Evolutionary conservation across 2,113 vertebrate species (phyloP).

Genomic region (Phrynosoma blainvillii): DNA sequence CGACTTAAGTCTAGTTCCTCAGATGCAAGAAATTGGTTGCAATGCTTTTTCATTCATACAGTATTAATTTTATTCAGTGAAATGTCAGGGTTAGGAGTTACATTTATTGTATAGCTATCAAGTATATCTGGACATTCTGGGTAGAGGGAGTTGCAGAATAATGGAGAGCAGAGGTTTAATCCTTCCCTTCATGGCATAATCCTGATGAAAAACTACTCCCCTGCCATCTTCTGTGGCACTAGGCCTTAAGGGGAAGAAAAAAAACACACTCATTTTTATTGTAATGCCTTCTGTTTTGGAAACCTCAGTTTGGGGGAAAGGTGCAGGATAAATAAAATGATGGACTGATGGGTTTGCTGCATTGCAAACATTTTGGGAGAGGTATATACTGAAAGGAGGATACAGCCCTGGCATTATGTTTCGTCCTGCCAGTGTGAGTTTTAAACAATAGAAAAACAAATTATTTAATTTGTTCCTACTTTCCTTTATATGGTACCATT

Average conservation of each 20-base stretch:
- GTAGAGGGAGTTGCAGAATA: not conserved
- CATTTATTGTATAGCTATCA: not conserved
- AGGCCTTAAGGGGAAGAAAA: not conserved
- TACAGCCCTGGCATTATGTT: not conserved
- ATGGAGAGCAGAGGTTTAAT: not conserved
- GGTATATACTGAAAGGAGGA: not conserved
- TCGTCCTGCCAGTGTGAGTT: not conserved
- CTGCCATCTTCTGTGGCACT: not conserved
- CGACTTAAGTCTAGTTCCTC: too few relatives aligned
- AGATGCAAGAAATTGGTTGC: not conserved
- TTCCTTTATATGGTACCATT: too few relatives aligned
- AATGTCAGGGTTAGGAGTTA: not conserved
- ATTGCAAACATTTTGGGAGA: not conserved
- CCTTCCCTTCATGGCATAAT: not conserved
- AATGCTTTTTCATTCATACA: not conserved
- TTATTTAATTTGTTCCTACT: not conserved
- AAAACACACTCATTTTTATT: not conserved
- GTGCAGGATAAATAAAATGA: too few relatives aligned
- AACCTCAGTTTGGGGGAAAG: too few relatives aligned
- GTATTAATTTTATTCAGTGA: not conserved
- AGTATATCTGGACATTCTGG: not conserved
- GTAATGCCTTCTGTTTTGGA: too few relatives aligned
- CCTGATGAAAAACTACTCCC: not conserved
- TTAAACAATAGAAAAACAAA: not conserved
- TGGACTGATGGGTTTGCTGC: too few relatives aligned